A percentile compares a stretch with the other conserved stretches of the same genome.
These are phyloP conservation scores for Pelobates fuscus DNA, from an alignment of 2,113 vertebrate genomes.

Conservation along the genomic window DNA sequence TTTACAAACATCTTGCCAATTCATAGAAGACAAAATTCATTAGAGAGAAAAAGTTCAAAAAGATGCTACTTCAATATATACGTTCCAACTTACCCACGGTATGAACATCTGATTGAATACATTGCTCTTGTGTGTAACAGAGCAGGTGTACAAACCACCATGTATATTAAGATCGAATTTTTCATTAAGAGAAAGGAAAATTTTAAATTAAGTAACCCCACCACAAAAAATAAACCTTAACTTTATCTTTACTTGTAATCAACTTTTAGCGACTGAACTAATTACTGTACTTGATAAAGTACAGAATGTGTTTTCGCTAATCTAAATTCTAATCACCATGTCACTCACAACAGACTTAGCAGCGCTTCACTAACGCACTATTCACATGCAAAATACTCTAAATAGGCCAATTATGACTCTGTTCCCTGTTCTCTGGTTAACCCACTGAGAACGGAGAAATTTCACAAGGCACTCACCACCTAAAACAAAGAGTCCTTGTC, in stretches of 20 bases:
- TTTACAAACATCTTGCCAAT: too few relatives aligned
- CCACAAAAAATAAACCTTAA: slow-evolving; percentile 64
- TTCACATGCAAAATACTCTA: slow-evolving; percentile 98
- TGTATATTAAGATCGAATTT: slow-evolving; percentile 72
- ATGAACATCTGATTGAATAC: slow-evolving; percentile 67
- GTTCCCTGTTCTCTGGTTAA: slow-evolving; percentile 81
- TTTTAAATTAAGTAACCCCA: slow-evolving; percentile 72
- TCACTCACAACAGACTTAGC: slow-evolving; percentile 94
- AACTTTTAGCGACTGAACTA: slow-evolving; percentile 83
- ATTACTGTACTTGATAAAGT: slow-evolving; percentile 88
- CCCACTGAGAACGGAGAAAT: slow-evolving; percentile 79
- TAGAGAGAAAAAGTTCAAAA: too few relatives aligned
- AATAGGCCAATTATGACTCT: slow-evolving; percentile 97
- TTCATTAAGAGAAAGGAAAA: slow-evolving; percentile 72
- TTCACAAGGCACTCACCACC: slow-evolving; percentile 79
- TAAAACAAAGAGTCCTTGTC: slow-evolving; percentile 94
- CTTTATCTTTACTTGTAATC: slow-evolving; percentile 84
- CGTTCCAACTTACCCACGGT: slow-evolving; percentile 68
- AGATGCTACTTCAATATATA: too few relatives aligned
- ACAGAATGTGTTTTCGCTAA: slow-evolving; percentile 87
- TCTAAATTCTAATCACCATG: slow-evolving; percentile 95
- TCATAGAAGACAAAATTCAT: too few relatives aligned
- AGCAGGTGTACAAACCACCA: slow-evolving; percentile 64
- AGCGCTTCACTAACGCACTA: slow-evolving; percentile 83
- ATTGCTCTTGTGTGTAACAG: slow-evolving; percentile 71